phyloP scores from a whole-genome alignment of 2,888 invertebrate genomes.

The Eupithecia centaureata region DNA sequence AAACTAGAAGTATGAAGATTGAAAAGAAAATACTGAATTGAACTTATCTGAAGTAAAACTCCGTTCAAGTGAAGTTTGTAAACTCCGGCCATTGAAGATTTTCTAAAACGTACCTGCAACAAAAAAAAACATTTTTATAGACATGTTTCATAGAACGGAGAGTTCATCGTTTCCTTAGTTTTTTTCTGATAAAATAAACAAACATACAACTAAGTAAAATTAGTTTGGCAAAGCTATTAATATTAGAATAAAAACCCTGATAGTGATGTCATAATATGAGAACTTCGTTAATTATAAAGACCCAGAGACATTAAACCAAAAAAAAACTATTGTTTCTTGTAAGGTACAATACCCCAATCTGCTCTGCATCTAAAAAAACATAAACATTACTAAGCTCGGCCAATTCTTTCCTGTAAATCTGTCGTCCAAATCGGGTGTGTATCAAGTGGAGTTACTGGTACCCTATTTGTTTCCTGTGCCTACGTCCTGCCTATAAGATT shows the following conservation, averaged over 20 bases:
- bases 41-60: conserved; percentile 2
- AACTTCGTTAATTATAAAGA: background rate
- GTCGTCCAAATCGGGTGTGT: conserved; percentile 57
- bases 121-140: no score
- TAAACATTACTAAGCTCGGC: conserved; percentile 33
- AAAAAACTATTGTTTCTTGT: background rate
- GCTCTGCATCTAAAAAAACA: conserved; percentile 16
- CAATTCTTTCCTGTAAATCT: conserved; percentile 41
- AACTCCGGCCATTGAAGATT: background rate
- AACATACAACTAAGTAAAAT: no score
- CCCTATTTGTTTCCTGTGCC: conserved; percentile 36
- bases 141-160: no score
- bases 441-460: conserved; percentile 34
- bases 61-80: background rate
- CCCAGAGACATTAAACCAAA: background rate
- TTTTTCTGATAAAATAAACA: no score
- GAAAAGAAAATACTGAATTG: background rate
- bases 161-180: no score
- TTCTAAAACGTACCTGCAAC: background rate
- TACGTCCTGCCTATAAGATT: conserved; percentile 63
- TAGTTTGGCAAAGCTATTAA: no score
- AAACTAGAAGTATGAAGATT: background rate
- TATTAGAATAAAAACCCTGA: background rate
- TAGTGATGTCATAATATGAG: background rate
- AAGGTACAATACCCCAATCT: conserved; percentile 1